Evolutionary conservation across 2,113 vertebrate genomes (phyloP).

Genomic region (Nothobranchius kuhntae): DNA sequence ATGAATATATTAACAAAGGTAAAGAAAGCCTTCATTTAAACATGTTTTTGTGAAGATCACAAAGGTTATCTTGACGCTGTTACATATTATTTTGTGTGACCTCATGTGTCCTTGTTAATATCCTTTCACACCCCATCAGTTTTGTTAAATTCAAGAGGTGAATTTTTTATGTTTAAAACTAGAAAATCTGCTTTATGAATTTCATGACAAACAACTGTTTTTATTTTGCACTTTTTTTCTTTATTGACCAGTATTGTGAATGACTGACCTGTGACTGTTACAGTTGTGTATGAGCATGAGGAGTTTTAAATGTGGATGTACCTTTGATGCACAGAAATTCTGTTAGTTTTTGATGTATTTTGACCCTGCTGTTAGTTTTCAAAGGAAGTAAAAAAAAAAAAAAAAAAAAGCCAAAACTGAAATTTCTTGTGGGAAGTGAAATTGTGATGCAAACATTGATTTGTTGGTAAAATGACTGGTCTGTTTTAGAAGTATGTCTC

Average conservation of each 20-base stretch:
- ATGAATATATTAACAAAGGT: neutral
- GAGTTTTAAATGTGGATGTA: slow-evolving; percentile 52
- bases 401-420: slow-evolving; percentile 11
- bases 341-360: slow-evolving; percentile 16
- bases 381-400: neutral
- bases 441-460: slow-evolving; percentile 16
- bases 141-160: too few species aligned
- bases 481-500: slow-evolving; percentile 13
- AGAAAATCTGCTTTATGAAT: too few species aligned
- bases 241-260: slow-evolving; percentile 65
- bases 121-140: too few species aligned
- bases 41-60: neutral
- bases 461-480: slow-evolving; percentile 4
- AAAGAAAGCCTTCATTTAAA: neutral
- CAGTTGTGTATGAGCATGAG: slow-evolving; percentile 48
- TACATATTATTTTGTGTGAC: too few species aligned
- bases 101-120: too few species aligned
- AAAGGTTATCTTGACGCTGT: too few species aligned
- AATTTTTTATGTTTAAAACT: too few species aligned
- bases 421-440: slow-evolving; percentile 18
- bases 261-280: slow-evolving; percentile 49
- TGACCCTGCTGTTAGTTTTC: slow-evolving; percentile 14
- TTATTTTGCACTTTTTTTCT: slow-evolving; percentile 55
- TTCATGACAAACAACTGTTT: neutral
- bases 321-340: slow-evolving; percentile 42